phyloP scores from a whole-genome alignment of 2,888 invertebrate genomes.

The Germaria angustata region DNA sequence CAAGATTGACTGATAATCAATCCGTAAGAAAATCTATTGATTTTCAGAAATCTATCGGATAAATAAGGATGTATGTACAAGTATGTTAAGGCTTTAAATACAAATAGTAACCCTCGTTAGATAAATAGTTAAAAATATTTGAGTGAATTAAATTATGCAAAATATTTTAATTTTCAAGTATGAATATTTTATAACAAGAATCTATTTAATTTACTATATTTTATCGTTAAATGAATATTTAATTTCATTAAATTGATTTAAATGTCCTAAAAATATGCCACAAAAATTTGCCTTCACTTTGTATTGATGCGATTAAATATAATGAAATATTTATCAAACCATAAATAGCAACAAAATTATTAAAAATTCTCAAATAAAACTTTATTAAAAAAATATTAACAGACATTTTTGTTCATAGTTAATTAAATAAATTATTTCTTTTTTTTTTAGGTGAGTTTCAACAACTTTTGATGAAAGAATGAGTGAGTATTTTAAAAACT shows the following conservation, averaged over 20 bases:
- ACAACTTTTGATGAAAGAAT: not conserved
- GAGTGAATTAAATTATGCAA: not conserved
- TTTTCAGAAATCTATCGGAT: too few relatives aligned
- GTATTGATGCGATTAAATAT: not conserved
- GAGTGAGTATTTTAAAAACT: not conserved
- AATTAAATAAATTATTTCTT: not conserved
- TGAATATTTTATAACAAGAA: not conserved
- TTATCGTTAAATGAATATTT: not conserved
- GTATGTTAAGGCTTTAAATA: too few relatives aligned
- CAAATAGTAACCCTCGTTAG: not conserved
- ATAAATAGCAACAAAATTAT: not conserved
- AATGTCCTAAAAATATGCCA: slow-evolving; percentile 4
- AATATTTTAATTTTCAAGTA: not conserved
- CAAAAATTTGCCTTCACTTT: not conserved
- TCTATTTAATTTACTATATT: not conserved
- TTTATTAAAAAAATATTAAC: not conserved
- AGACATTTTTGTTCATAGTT: not conserved
- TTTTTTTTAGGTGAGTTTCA: not conserved
- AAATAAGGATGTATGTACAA: too few relatives aligned
- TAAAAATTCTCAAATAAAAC: not conserved
- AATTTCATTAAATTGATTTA: not conserved
- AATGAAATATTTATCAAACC: not conserved
- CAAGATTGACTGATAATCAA: too few relatives aligned
- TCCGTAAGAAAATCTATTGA: too few relatives aligned
- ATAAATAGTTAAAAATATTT: not conserved